Base-by-base conservation (phyloP, 37 sponge, comb jelly and placozoan species). In the Eunapius fragilis region DNA sequence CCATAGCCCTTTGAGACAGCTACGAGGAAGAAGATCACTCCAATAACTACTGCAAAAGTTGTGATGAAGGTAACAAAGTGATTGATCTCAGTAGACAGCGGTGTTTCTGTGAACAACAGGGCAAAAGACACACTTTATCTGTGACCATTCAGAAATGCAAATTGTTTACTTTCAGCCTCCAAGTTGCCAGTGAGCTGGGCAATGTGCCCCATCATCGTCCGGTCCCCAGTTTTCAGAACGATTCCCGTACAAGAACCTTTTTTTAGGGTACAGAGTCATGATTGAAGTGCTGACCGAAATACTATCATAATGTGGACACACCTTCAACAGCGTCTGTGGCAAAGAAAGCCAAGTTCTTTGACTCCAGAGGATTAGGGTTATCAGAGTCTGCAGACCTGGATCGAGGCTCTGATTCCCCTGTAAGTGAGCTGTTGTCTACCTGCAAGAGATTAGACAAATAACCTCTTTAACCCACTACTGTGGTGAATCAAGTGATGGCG, bases 401-500 rank as follows among this genome's bases (percentile, higher is more conserved):
- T 41, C 91, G 93, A 23, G 99, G 91, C 27, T 98, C 99, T 25
- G 96, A 97, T 37, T 98, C 99, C 31, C 99, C 99, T 31, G 99
- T 98, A 71, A 98, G 85, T 34, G 99, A 93, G 49, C 98, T 97
- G 88, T 98, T 98, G 83, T 98, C 99, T 25, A 98, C 98, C 96
- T 97, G 73, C 11, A 76, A 70, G 58, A n/a, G n/a, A n/a, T n/a
- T n/a, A n/a, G n/a, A n/a, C n/a, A n/a, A n/a, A n/a, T n/a, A n/a
- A n/a, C n/a, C n/a, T n/a, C n/a, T n/a, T n/a, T n/a, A n/a, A n/a
- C n/a, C n/a, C n/a, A n/a, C n/a, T n/a, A n/a, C n/a, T n/a, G n/a
- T n/a, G n/a, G n/a, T n/a, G n/a, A n/a, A n/a, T n/a, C n/a, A n/a
- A n/a, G n/a, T n/a, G n/a, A n/a, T n/a, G n/a, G n/a, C n/a, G n/a